phyloP scores from a whole-genome alignment of 2,113 vertebrate genomes.

The Ellobius talpinus region DNA sequence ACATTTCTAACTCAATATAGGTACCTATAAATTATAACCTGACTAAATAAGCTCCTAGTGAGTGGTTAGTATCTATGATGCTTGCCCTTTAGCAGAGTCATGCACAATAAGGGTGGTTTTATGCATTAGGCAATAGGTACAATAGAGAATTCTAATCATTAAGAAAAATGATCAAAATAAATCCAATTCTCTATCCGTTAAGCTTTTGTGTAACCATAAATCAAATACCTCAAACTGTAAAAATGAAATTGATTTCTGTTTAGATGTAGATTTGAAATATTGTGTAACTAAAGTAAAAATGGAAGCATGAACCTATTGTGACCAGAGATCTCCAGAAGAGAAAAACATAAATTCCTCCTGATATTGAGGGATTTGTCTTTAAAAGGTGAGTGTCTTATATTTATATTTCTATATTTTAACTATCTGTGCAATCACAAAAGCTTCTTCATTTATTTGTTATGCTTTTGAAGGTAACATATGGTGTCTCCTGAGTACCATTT shows the following conservation, averaged over 20 bases:
- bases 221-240: background rate
- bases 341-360: background rate
- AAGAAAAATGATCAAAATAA: background rate
- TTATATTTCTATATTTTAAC: slow-evolving; percentile 34
- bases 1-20: background rate
- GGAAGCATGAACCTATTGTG: background rate
- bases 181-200: background rate
- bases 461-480: background rate
- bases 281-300: background rate
- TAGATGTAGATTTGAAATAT: background rate
- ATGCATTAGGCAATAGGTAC: background rate
- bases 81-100: background rate
- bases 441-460: background rate
- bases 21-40: background rate
- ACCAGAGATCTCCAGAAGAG: background rate
- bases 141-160: background rate
- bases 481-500: background rate
- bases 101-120: background rate
- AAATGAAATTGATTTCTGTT: background rate
- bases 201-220: background rate
- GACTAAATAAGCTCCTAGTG: background rate
- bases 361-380: background rate
- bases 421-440: background rate
- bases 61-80: background rate
- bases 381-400: background rate